Base-by-base conservation (phyloP, 2,113 vertebrate genomes). In the Indicator indicator region DNA sequence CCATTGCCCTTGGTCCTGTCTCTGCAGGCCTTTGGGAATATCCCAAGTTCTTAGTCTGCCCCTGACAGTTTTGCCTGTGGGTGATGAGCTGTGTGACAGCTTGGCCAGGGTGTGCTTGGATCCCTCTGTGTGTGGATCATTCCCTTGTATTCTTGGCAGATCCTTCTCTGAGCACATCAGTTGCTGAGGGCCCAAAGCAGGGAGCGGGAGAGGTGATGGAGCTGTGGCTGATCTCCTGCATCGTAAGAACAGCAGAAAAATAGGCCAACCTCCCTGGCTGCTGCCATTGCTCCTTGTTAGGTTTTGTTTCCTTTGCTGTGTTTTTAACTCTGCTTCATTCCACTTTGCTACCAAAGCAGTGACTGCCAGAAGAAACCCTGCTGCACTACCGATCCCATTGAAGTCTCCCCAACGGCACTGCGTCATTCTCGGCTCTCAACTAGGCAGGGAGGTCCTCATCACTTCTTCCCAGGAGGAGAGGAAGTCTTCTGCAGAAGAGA, bases 141-240 rank as follows among this genome's bases (percentile, higher is more conserved):
- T 50, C 19, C 23, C 32, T 27, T 58, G 48, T 52, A 38, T 8
- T 85, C 24, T 27, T 1, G 4, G 3, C 14, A 69, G 58, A 33
- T 82, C 30, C 1, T 2, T 83, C 27, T 12, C 7, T 20, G 33
- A 59, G 5, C 8, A 5, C 1, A 0, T 9, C 21, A 56, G 4
- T 33, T 70, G 44, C 50, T 60, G 50, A 42, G 12, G 83, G 36
- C 21, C 24, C 32, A 65, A 55, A 94, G 76, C 50, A 54, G 16
- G 3, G 6, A 26, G 28, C 30, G 14, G 60, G 63, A 71, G 75
- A 79, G 36, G 50, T 55, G 50, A 17, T 33, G 7, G 64, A 77
- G 36, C 26, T 54, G 40, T 36, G 36, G 36, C 36, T 80, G 14
- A 67, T 27, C 40, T 92, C 33, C 36, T 54, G 56, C 67, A 17